These are phyloP conservation scores for Aurelia aurita complex sp. Pacific DNA, from an alignment of 30 jellyfish, hydroid and myxozoan species.

Conservation along the genomic window DNA sequence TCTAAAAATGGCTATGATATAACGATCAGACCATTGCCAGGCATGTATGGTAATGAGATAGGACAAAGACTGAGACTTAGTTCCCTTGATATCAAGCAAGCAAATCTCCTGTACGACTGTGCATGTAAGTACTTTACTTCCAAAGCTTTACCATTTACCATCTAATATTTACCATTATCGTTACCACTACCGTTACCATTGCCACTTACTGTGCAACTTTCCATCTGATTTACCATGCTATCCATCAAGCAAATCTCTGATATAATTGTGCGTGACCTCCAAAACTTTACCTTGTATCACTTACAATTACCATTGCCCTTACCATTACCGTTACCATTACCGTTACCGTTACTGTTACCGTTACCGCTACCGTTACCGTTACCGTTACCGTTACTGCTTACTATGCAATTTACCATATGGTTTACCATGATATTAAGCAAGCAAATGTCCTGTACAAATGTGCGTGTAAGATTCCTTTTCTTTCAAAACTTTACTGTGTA, in stretches of 20 bases:
- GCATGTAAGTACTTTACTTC: slow-evolving; percentile 23
- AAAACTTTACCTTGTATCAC: no score
- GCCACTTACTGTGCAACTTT: neutral
- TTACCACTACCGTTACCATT: neutral
- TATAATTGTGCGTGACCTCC: neutral
- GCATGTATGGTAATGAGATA: slow-evolving; percentile 25
- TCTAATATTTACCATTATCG: neutral
- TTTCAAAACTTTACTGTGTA: no score
- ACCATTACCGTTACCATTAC: no score
- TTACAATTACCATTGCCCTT: no score
- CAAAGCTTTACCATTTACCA: neutral
- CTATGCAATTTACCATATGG: no score
- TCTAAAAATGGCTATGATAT: slow-evolving; percentile 62
- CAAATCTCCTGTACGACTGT: slow-evolving; percentile 57
- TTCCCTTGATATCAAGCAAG: slow-evolving; percentile 57
- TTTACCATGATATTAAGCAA: no score
- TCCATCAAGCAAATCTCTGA: neutral
- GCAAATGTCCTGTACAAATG: no score
- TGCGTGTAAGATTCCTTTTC: no score
- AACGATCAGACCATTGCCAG: slow-evolving; percentile 48
- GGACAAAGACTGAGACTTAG: slow-evolving; percentile 74
- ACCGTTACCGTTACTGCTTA: no score
- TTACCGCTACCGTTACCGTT: no score
- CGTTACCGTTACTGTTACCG: no score
- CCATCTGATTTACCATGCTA: neutral